These are phyloP conservation scores for Bos taurus DNA, from an alignment of 2,113 vertebrate genomes.

Conservation along the genomic window ARS-UCD2.0 NC_037344.1:14320001-14320500, in stretches of 20 bases:
- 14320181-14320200: background rate
- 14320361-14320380: background rate
- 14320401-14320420: background rate
- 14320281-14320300: background rate
- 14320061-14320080: background rate
- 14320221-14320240: background rate
- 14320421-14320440: background rate
- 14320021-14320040: background rate
- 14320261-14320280: background rate
- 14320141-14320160: background rate
- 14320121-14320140: background rate
- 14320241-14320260: background rate
- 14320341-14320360: background rate
- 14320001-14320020: background rate
- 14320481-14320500: background rate
- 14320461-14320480: fast-evolving
- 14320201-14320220: background rate
- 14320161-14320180: background rate
- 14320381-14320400: background rate
- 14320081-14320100: background rate
- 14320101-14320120: background rate
- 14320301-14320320: background rate
- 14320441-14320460: background rate
- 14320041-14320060: background rate
- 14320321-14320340: background rate